Base-by-base conservation (phyloP, 2,888 invertebrate genomes). In the Ennomos fuscantarius region DNA sequence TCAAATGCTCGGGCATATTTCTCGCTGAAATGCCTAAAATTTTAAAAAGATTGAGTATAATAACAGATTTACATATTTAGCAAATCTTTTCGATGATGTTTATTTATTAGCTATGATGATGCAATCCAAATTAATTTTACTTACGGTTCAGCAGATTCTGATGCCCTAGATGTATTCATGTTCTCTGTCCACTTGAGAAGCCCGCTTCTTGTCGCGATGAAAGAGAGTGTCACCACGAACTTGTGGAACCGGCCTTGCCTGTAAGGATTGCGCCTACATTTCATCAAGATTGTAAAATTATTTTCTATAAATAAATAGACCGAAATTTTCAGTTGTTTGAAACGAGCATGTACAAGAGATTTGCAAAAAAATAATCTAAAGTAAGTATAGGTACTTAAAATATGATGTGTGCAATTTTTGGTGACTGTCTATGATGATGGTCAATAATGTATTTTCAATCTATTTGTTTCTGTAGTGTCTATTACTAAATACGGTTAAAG, bases 131-230 rank as follows among this genome's bases (percentile, higher is more conserved):
- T 9, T 10, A 3, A 41, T 24, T 35, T 46, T 40, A 92, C 93
- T 93, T 93, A 96, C 96, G 95, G 94, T 83, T 96, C 95, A 47
- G 94, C 91, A 6, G 93, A 88, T 68, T 94, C 94, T 0, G 94
- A 89, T 44, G 76, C 78, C 54, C 88, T 79, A 5, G 89, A 76
- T 37, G 72, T 87, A 74, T 91, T 92, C 55, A 74, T 69, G 74
- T 96, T 95, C 79, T 97, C 97, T 34, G 96, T 96, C 97, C 98
- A 98, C 72, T 97, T 94, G 41, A 98, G 93, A 0, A 98, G 93
- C 37, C 98, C 98, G 78, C 97, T 97, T 70, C 98, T 93, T 0
- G 98, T 98, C 1, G 98, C 97, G 71, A 98, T 96, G 92, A 98
- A 98, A 8, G 97, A 96, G 66, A 96, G 93, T 45, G 95, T 95